Percentiles rank a stretch among this genome's conserved stretches.
Evolutionary conservation across 2,113 vertebrate genomes (phyloP).

Genomic region (Lota lota): DNA sequence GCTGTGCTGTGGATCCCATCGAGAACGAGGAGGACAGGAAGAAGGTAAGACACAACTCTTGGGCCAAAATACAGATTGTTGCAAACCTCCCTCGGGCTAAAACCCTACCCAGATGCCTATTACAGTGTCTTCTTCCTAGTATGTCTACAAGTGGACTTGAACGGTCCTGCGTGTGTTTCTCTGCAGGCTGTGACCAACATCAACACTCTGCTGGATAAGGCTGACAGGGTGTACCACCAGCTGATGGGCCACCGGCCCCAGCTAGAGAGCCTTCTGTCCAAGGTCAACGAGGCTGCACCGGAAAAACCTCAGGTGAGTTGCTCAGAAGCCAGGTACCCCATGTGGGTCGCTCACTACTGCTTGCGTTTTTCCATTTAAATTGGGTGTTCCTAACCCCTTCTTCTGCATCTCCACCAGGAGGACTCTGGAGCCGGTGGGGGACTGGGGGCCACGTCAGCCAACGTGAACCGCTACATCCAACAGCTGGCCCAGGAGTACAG

Average conservation of each 20-base stretch:
- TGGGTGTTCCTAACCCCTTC: not conserved
- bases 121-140: not conserved
- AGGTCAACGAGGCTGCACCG: constrained; percentile 95
- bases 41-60: constrained; percentile 74
- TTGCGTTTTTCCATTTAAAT: no score
- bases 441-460: constrained; percentile 89
- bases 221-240: constrained; percentile 96
- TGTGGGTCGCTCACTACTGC: constrained; percentile 66
- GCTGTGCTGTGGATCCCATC: constrained; percentile 97
- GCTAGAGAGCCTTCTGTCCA: constrained; percentile 91
- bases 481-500: constrained; percentile 97
- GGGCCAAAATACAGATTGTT: not conserved
- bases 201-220: constrained; percentile 95
- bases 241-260: constrained; percentile 97
- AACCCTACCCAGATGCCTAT: not conserved
- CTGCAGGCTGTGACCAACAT: constrained; percentile 95
- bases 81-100: not conserved
- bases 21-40: constrained; percentile 98
- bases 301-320: constrained; percentile 93
- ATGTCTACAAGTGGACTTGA: not conserved
- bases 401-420: constrained; percentile 73
- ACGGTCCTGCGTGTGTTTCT: not conserved
- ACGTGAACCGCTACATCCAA: constrained; percentile 96
- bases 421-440: constrained; percentile 84
- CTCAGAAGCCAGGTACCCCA: constrained; percentile 69